Percentiles rank a stretch among this genome's conserved stretches.
These are phyloP conservation scores for Nothoprocta pentlandii DNA, from an alignment of 2,113 vertebrate genomes.

Conservation along the genomic window DNA sequence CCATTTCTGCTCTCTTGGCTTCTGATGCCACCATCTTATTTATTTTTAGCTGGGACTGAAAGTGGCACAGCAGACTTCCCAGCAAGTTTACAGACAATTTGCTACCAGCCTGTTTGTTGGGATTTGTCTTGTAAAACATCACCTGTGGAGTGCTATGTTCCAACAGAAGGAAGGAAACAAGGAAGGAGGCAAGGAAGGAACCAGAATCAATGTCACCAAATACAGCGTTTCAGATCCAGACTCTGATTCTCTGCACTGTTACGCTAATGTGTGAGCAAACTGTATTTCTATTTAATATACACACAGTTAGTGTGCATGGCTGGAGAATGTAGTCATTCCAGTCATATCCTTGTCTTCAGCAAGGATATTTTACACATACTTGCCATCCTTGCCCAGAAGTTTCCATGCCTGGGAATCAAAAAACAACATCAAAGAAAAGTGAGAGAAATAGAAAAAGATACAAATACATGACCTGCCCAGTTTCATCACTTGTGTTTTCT, in stretches of 20 bases:
- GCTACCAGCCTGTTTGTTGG: not conserved
- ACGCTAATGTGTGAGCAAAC: not conserved
- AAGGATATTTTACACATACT: not conserved
- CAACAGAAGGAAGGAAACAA: not conserved
- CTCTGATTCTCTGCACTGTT: not conserved
- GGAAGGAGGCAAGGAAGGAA: not conserved
- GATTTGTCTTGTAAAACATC: not conserved
- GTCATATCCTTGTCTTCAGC: not conserved
- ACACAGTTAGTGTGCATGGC: accelerated
- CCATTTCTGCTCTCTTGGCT: constrained; percentile 28
- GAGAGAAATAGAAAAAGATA: not conserved
- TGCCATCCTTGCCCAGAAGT: not conserved
- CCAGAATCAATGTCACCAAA: not conserved
- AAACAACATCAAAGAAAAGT: not conserved
- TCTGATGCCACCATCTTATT: not conserved
- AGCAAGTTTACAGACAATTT: not conserved
- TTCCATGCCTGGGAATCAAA: not conserved
- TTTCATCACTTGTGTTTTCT: not conserved
- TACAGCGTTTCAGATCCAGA: not conserved
- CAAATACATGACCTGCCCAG: not conserved
- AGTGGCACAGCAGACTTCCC: not conserved
- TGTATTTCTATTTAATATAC: not conserved
- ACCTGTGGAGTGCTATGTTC: not conserved
- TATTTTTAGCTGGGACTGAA: constrained; percentile 47
- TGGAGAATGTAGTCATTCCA: not conserved